These are phyloP conservation scores for Tyrophagus putrescentiae DNA, from an alignment of 1,140 invertebrate genomes.

Conservation along the genomic window DNA sequence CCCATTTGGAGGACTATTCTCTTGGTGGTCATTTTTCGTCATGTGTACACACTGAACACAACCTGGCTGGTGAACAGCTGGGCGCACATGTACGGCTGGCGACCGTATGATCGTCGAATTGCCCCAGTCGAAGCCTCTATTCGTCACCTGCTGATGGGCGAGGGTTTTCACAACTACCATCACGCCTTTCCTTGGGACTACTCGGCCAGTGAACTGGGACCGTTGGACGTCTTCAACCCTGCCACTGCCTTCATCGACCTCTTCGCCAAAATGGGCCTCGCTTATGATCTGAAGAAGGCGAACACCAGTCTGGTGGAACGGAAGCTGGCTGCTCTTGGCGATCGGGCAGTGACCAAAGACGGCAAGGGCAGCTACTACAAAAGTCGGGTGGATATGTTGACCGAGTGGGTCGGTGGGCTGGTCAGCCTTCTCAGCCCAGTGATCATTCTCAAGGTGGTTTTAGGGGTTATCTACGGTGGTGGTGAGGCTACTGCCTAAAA, in stretches of 20 bases:
- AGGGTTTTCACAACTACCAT: conserved; percentile 73
- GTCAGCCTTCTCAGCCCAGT: too few relatives aligned
- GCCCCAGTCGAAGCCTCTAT: conserved; percentile 44
- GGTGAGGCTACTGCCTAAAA: too few relatives aligned
- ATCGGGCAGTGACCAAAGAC: too few relatives aligned
- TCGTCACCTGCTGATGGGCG: conserved; percentile 39
- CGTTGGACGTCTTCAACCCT: conserved; percentile 45
- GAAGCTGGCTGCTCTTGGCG: conserved; percentile 53
- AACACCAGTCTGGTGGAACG: conserved; percentile 49
- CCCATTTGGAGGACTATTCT: conserved; percentile 32
- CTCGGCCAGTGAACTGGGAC: conserved; percentile 41
- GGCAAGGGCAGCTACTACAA: too few relatives aligned
- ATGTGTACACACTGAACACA: conserved; percentile 35
- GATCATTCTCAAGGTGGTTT: too few relatives aligned
- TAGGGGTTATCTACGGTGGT: too few relatives aligned
- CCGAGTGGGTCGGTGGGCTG: too few relatives aligned
- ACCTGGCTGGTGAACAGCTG: conserved; percentile 50
- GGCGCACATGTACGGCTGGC: conserved; percentile 74
- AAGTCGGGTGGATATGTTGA: too few relatives aligned
- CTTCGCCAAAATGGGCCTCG: conserved; percentile 65
- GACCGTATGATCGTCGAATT: conserved; percentile 38
- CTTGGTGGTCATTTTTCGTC: conserved; percentile 35
- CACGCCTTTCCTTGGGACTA: conserved; percentile 94
- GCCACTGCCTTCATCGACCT: conserved; percentile 73
- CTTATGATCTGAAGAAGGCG: conserved; percentile 69